Evolutionary conservation across 2,888 invertebrate species (phyloP).

Genomic region (Parthenolecanium corni): DNA sequence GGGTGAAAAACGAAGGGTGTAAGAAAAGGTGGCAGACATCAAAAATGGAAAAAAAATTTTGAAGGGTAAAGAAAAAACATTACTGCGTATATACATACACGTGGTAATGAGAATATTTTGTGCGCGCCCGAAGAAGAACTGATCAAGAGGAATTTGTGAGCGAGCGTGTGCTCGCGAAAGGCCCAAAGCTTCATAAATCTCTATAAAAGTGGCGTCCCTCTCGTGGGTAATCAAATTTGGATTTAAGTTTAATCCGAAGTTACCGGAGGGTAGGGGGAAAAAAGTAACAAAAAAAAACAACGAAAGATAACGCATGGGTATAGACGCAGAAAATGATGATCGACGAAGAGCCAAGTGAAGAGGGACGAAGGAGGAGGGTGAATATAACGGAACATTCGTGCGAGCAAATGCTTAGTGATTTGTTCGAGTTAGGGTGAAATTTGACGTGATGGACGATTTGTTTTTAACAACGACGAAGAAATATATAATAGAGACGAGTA

Average conservation of each 20-base stretch:
- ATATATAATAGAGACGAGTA: too few species aligned
- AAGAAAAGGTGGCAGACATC: too few species aligned
- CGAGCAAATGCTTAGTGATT: slow-evolving; percentile 18
- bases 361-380: too few species aligned
- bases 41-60: too few species aligned
- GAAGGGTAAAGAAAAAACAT: too few species aligned
- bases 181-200: slow-evolving; percentile 19
- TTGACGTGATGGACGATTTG: slow-evolving; percentile 27
- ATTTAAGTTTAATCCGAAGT: slow-evolving; percentile 28
- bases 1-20: too few species aligned
- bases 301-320: not conserved
- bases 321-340: not conserved
- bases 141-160: slow-evolving; percentile 20
- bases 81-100: too few species aligned
- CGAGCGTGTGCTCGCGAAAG: not conserved
- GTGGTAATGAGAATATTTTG: not conserved
- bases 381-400: slow-evolving; percentile 12
- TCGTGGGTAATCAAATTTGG: slow-evolving; percentile 31
- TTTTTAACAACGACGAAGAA: not conserved
- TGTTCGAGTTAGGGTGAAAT: slow-evolving; percentile 28
- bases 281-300: too few species aligned
- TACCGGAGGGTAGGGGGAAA: not conserved
- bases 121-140: slow-evolving; percentile 3
- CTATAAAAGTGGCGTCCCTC: slow-evolving; percentile 18
- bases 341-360: not conserved